Evolutionary conservation across 2,797 vertebrate genomes (phyloP).

Genomic region (Periparus ater): DNA sequence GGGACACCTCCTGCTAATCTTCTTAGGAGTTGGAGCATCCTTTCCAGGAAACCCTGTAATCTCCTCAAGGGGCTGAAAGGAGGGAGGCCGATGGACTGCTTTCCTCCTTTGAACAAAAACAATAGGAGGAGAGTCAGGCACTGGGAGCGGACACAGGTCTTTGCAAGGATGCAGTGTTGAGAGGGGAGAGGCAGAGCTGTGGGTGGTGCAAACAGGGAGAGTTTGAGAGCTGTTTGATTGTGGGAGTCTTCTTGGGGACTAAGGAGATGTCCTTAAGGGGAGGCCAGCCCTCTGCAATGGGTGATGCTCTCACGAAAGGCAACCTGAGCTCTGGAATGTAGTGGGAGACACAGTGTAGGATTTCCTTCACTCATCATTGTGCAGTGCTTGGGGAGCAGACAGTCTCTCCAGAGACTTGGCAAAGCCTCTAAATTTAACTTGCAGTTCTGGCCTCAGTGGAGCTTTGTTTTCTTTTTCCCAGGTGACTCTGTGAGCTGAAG

Average conservation of each 20-base stretch:
- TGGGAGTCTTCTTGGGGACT: neutral
- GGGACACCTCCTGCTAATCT: neutral
- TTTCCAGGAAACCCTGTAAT: constrained; percentile 24
- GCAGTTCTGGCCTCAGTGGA: neutral
- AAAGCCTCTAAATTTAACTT: constrained; percentile 14
- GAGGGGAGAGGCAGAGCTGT: neutral
- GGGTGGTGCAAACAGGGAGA: neutral
- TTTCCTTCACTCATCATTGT: neutral
- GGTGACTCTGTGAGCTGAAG: neutral
- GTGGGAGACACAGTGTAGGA: neutral
- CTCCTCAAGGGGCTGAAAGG: neutral
- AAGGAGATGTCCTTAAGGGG: fast-evolving
- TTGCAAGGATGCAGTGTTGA: neutral
- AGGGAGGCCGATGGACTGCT: neutral
- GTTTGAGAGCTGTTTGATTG: neutral
- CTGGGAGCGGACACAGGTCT: neutral
- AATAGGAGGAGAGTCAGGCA: neutral
- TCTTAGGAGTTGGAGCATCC: neutral
- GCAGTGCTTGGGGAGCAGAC: neutral
- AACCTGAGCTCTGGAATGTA: neutral
- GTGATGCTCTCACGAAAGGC: neutral
- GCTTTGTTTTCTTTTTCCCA: constrained; percentile 25
- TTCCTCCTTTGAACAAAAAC: neutral
- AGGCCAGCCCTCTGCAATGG: neutral
- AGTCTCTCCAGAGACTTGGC: neutral